Conservation (phyloP, 2,888 invertebrate species). For the Anticlea derivata region DNA sequence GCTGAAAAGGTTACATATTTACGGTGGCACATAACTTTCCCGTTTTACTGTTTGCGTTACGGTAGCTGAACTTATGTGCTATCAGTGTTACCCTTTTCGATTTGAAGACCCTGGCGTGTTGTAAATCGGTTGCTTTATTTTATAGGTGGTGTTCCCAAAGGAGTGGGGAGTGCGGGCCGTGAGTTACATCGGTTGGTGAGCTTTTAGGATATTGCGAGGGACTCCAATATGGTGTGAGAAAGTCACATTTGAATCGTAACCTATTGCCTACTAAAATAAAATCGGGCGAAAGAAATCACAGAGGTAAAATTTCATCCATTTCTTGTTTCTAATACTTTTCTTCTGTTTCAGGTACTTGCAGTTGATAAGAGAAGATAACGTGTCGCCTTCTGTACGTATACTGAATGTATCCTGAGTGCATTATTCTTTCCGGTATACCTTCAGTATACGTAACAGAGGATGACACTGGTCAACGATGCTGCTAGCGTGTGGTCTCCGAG, state of each 20-base stretch:
- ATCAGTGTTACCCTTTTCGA: slow-evolving; percentile 73
- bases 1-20: slow-evolving; percentile 51
- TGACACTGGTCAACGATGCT: slow-evolving; percentile 87
- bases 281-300: slow-evolving; percentile 12
- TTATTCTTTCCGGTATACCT: slow-evolving; percentile 98
- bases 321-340: slow-evolving; percentile 28
- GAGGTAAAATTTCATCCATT: slow-evolving; percentile 8
- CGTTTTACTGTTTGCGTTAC: slow-evolving; percentile 50
- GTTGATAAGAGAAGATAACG: slow-evolving; percentile 76
- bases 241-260: slow-evolving; percentile 54
- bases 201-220: slow-evolving; percentile 73
- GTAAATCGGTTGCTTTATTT: slow-evolving; percentile 82
- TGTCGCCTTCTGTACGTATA: slow-evolving; percentile 99
- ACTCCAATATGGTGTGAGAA: slow-evolving; percentile 56
- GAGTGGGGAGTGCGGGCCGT: slow-evolving; percentile 54
- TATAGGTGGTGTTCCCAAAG: slow-evolving; percentile 75
- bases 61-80: slow-evolving; percentile 66
- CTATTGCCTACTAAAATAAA: slow-evolving; percentile 35
- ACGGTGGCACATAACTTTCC: slow-evolving; percentile 54
- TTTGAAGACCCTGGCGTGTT: slow-evolving; percentile 73
- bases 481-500: slow-evolving; percentile 37
- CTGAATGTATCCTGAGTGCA: slow-evolving; percentile 99
- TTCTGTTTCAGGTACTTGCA: slow-evolving; percentile 47
- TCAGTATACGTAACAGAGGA: slow-evolving; percentile 99
- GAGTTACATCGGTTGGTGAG: slow-evolving; percentile 62